Evolutionary conservation across 2,113 vertebrate genomes (phyloP).

Genomic region (Nerophis ophidion): DNA sequence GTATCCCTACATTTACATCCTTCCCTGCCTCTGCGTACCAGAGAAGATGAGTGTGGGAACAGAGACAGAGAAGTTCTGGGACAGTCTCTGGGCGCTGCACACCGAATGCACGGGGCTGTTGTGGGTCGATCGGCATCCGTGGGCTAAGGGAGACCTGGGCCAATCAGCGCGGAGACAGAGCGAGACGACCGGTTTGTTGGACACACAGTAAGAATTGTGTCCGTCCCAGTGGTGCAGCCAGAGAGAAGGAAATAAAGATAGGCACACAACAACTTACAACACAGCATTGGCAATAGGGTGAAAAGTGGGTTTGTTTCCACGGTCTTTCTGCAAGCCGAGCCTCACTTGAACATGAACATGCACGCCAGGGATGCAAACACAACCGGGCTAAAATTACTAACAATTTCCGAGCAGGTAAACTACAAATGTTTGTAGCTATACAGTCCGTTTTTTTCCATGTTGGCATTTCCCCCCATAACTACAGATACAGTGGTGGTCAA

Average conservation of each 20-base stretch:
- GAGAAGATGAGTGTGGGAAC: conserved; percentile 99
- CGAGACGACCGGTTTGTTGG: conserved; percentile 1
- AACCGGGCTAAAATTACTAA: background rate
- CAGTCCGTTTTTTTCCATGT: background rate
- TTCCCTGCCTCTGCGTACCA: conserved; percentile 83
- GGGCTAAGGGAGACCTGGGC: conserved; percentile 96
- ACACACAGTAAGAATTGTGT: conserved; percentile 47
- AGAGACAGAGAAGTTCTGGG: conserved; percentile 99
- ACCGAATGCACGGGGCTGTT: conserved; percentile 99
- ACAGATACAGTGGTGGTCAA: too few relatives aligned
- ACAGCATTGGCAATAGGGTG: conserved; percentile 42
- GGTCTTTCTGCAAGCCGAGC: conserved; percentile 29
- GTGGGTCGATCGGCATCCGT: conserved; percentile 99
- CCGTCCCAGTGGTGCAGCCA: conserved; percentile 50
- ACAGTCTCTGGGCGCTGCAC: conserved; percentile 92
- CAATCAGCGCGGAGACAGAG: conserved; percentile 69
- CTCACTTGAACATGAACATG: conserved; percentile 10
- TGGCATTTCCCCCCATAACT: too few relatives aligned
- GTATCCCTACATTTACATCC: conserved; percentile 17
- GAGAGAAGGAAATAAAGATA: conserved; percentile 50
- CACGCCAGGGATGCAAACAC: conserved; percentile 41
- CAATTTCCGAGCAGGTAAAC: background rate
- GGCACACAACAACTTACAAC: conserved; percentile 52
- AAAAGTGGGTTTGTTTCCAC: conserved; percentile 15
- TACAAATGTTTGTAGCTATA: background rate